These are phyloP conservation scores for Heliconius ismenius DNA, from an alignment of 2,888 invertebrate species.

Conservation along the genomic window DNA sequence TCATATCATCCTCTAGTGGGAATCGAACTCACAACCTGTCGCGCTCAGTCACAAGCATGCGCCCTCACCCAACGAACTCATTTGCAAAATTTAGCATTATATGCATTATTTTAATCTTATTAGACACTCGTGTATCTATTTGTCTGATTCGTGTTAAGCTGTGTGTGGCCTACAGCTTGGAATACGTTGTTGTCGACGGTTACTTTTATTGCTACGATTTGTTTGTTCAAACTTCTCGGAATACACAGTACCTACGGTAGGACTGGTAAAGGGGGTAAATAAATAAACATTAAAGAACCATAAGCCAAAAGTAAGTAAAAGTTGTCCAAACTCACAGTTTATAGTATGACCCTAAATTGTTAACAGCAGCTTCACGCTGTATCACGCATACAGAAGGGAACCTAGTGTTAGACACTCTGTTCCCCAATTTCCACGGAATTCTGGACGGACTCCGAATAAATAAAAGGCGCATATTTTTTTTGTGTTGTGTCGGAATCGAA, in stretches of 20 bases:
- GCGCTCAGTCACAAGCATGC: no score
- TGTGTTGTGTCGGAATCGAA: no score
- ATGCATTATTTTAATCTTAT: slow-evolving; percentile 14
- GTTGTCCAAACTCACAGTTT: neutral
- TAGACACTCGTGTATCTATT: neutral
- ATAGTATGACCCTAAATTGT: neutral
- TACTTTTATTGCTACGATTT: slow-evolving; percentile 13
- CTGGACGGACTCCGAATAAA: neutral
- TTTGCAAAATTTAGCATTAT: neutral
- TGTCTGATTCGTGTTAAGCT: slow-evolving; percentile 17
- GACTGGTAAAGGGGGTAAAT: neutral
- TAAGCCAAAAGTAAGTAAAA: neutral
- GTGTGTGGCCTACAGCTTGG: slow-evolving; percentile 13
- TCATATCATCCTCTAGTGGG: no score
- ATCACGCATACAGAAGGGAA: neutral
- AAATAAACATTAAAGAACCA: neutral
- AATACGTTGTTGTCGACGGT: neutral
- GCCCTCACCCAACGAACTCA: no score
- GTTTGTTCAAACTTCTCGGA: slow-evolving; percentile 1
- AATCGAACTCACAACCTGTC: no score
- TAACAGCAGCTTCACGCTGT: neutral
- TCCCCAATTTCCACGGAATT: neutral
- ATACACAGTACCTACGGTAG: neutral
- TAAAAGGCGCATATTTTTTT: no score
- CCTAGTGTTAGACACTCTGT: neutral